Evolutionary conservation across 2,797 vertebrate species (phyloP).

Genomic region (Amazonetta brasiliensis): DNA sequence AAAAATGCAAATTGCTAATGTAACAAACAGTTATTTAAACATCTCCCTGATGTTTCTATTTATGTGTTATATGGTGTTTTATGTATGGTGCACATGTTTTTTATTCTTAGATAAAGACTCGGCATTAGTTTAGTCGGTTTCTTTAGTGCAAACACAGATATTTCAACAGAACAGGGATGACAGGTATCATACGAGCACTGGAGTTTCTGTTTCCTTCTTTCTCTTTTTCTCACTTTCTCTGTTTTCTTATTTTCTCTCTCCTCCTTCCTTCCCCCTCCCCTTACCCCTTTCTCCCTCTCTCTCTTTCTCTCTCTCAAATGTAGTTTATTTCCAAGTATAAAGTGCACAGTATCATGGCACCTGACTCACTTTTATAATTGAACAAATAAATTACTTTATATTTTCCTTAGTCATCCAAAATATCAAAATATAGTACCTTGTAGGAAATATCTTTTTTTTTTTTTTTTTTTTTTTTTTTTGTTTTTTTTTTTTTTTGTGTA

Average conservation of each 20-base stretch:
- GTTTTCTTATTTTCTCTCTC: not conserved
- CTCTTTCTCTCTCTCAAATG: not conserved
- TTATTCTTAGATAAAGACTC: slow-evolving; percentile 1
- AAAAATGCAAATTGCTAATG: not conserved
- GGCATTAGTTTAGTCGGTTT: slow-evolving; percentile 35
- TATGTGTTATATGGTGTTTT: not conserved
- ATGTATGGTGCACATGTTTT: not conserved
- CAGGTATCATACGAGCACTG: not conserved
- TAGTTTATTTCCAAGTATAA: not conserved
- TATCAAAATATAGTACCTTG: not conserved
- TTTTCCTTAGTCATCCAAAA: not conserved
- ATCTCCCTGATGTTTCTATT: not conserved
- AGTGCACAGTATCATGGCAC: not conserved
- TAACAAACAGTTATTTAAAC: slow-evolving; percentile 3
- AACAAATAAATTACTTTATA: not conserved
- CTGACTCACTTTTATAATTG: not conserved
- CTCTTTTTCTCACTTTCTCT: not conserved
- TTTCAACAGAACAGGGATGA: not conserved
- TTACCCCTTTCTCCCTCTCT: not conserved
- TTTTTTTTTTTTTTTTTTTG: not conserved
- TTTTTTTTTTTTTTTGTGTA: not conserved
- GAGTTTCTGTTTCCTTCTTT: accelerated
- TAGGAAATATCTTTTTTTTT: not conserved
- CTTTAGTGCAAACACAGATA: not conserved
- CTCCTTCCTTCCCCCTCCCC: not conserved